phyloP scores from a whole-genome alignment of 2,888 invertebrate genomes.

The Polydesmus complanatus region DNA sequence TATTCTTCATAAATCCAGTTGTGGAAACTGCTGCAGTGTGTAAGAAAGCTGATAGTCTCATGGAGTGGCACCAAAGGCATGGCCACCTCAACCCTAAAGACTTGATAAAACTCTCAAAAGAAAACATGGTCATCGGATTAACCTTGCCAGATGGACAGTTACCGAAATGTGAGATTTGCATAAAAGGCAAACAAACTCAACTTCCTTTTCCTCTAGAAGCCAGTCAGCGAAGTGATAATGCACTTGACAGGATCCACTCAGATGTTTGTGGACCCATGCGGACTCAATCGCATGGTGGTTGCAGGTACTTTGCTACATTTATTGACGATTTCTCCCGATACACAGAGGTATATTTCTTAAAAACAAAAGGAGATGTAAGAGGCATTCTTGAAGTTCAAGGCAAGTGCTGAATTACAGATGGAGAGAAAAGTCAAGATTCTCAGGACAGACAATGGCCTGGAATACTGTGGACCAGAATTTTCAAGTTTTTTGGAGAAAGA shows the following conservation, averaged over 20 bases:
- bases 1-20: not conserved
- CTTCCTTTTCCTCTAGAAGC: not conserved
- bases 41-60: not conserved
- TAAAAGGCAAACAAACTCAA: not conserved
- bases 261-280: not conserved
- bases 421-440: not conserved
- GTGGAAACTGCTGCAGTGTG: not conserved
- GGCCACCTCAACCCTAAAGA: not conserved
- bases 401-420: not conserved
- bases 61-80: not conserved
- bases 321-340: not conserved
- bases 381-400: not conserved
- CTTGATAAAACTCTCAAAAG: not conserved
- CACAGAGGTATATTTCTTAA: not conserved
- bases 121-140: not conserved
- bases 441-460: not conserved
- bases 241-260: not conserved
- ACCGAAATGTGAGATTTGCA: conserved; percentile 3
- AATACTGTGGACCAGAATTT: not conserved
- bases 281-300: not conserved
- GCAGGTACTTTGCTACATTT: not conserved
- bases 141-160: not conserved
- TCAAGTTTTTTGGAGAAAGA: not conserved
- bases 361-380: not conserved
- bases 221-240: too few species aligned